Conservation (phyloP, 2,113 vertebrate genomes). For the Caranx ignobilis region DNA sequence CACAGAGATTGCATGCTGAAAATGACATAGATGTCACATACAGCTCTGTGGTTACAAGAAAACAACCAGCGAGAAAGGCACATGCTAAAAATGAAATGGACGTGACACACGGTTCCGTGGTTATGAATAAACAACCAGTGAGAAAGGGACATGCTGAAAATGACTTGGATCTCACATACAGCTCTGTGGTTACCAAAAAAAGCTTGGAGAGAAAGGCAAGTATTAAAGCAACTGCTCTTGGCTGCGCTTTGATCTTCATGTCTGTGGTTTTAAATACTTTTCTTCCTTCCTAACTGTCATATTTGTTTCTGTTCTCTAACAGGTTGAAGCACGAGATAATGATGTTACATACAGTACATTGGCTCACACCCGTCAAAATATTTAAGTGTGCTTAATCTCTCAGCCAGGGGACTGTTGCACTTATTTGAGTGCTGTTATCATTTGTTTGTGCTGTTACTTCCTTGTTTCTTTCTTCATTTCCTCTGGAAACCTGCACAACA, state of each 20-base stretch:
- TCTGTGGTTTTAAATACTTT: no score
- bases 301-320: constrained; percentile 13
- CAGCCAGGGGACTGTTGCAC: background rate
- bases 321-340: constrained; percentile 7
- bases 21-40: constrained; percentile 11
- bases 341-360: constrained; percentile 26
- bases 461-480: background rate
- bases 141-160: background rate
- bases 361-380: background rate
- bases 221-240: background rate
- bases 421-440: background rate
- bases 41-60: constrained; percentile 7
- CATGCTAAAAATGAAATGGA: background rate
- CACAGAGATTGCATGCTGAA: constrained; percentile 2
- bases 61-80: background rate
- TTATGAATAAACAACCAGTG: accelerated
- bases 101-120: constrained; percentile 31
- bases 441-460: background rate
- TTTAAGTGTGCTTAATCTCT: background rate
- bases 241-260: no score
- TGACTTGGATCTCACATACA: constrained; percentile 19
- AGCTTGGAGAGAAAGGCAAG: background rate
- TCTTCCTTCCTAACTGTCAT: background rate
- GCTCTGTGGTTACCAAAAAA: background rate
- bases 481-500: background rate